These are phyloP conservation scores for Neodiprion pinetum DNA, from an alignment of 1,140 invertebrate genomes.

Conservation along the genomic window DNA sequence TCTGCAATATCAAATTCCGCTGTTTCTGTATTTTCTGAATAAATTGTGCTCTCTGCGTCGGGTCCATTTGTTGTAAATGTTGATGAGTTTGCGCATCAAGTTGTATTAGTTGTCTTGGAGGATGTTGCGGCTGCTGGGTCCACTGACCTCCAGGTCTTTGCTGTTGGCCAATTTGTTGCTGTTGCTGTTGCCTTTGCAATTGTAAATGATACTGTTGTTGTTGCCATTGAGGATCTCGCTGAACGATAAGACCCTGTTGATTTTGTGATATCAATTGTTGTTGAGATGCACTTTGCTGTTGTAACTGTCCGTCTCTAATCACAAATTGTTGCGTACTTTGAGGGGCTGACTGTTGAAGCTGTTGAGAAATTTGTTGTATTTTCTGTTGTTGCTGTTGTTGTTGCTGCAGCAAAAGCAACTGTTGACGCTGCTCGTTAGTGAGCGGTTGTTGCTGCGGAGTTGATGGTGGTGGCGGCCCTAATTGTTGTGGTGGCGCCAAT, in stretches of 20 bases:
- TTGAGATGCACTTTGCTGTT: constrained; percentile 61
- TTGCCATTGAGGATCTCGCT: constrained; percentile 68
- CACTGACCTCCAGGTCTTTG: constrained; percentile 56
- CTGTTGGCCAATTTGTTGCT: constrained; percentile 58
- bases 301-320: constrained; percentile 63
- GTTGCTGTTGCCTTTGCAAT: constrained; percentile 55
- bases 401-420: constrained; percentile 50
- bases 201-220: constrained; percentile 57
- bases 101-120: constrained; percentile 73
- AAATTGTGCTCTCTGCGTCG: constrained; percentile 77
- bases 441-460: constrained; percentile 38
- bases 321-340: constrained; percentile 65
- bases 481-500: constrained; percentile 28
- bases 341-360: constrained; percentile 58
- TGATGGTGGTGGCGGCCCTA: constrained; percentile 13
- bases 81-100: constrained; percentile 82
- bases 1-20: constrained; percentile 65
- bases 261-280: constrained; percentile 57
- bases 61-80: constrained; percentile 83
- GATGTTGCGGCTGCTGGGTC: constrained; percentile 58
- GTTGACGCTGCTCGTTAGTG: constrained; percentile 54
- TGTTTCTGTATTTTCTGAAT: constrained; percentile 78
- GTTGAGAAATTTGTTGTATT: constrained; percentile 60
- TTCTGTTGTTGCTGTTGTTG: constrained; percentile 56
- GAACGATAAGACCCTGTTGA: constrained; percentile 61